Percentiles rank a stretch among this genome's conserved stretches.
These are phyloP conservation scores for Epirrita christyi DNA, from an alignment of 2,888 invertebrate species.

Conservation along the genomic window DNA sequence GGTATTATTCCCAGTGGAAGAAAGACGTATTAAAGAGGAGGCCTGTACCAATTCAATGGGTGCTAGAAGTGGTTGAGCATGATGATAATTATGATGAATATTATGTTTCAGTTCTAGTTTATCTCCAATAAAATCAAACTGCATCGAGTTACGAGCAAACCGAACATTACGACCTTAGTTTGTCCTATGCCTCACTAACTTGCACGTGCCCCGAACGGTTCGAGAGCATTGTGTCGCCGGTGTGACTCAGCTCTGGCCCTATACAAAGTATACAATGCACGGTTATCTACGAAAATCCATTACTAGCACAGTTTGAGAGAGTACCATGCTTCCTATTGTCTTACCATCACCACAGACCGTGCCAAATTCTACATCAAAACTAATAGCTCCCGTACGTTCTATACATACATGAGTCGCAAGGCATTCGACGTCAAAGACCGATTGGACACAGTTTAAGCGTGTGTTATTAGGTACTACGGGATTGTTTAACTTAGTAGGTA, in stretches of 20 bases:
- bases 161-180: constrained; percentile 41
- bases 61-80: too few species aligned
- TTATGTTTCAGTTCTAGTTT: constrained; percentile 18
- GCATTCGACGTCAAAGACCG: constrained; percentile 26
- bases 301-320: constrained; percentile 46
- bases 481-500: too few species aligned
- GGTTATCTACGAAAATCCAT: constrained; percentile 49
- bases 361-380: constrained; percentile 41
- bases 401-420: constrained; percentile 26
- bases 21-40: too few species aligned
- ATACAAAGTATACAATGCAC: constrained; percentile 53
- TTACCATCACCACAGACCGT: constrained; percentile 42
- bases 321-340: constrained; percentile 42
- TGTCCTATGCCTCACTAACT: constrained; percentile 38
- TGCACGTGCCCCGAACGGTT: constrained; percentile 44
- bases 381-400: constrained; percentile 31
- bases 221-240: constrained; percentile 36
- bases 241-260: constrained; percentile 52
- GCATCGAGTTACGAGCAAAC: constrained; percentile 38
- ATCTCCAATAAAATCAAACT: constrained; percentile 40
- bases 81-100: too few species aligned
- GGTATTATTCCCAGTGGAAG: too few species aligned
- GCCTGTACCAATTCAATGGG: too few species aligned
- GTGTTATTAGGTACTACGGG: constrained; percentile 15
- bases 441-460: constrained; percentile 32